Base-by-base conservation (phyloP, 2,797 vertebrate genomes). In the Micropoecilia bifurca region DNA sequence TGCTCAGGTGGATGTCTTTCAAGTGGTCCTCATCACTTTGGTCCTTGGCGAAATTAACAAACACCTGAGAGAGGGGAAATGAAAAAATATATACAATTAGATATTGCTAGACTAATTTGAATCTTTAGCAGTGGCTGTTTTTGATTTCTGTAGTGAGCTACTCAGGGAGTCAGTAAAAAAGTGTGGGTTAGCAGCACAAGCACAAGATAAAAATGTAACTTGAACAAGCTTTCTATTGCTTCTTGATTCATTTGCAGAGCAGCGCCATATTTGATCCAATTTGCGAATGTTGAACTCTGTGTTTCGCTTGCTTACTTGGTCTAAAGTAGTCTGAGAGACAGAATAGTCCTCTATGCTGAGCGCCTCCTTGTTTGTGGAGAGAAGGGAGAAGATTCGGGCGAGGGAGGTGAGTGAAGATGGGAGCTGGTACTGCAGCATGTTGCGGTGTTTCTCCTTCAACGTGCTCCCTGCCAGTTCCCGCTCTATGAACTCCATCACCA, bases 1-100 rank as follows among this genome's bases (percentile, higher is more conserved):
- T 99, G 93, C 96, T 96, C 90, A 98, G 91, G 80, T 97, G 97
- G 89, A 97, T 86, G 90, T 99, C 98, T 95, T 98, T 99, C 83
- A 97, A 94, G 91, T 98, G 98, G 96, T 99, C 98, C 25, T 99
- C 98, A 0, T 99, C 98, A 71, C 97, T 99, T 99, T 99, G 98
- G 98, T 99, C 98, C 97, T 99, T 99, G 93, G 98, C 98, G 80
- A 99, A 99, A 95, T 99, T 99, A 86, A 99, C 98, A 96, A 99
- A 99, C 91, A 99, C 98, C 98, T 99, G 66, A 1, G 30, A 41
- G 83, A 57, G 30, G 43, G 7, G 81, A 59, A 14, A 80, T 53
- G n/a, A 77, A 20, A 36, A 30, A 33, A 39, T 61, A 43, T 63
- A 48, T 68, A 9, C 48, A 47, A 53, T 87, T 50, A 89, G 47